Base-by-base conservation (phyloP, 2,888 invertebrate genomes). In the Agrochola circellaris region DNA sequence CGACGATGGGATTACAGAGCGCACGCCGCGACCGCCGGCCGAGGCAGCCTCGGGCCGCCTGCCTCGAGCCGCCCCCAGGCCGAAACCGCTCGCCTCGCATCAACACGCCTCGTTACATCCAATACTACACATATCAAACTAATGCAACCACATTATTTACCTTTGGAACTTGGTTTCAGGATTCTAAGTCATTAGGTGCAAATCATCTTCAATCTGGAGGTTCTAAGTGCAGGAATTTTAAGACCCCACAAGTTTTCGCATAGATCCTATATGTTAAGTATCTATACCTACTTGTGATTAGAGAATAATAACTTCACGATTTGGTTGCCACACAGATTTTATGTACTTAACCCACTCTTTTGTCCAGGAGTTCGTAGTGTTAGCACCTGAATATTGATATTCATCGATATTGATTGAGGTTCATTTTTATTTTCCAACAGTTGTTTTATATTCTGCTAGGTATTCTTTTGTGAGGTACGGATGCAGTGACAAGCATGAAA, bases 1-100 rank as follows among this genome's bases (percentile, higher is more conserved):
- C 95, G 94, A 87, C 94, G 88, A 94, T 95, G 95, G 95, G 95
- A 96, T 96, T 96, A 96, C 96, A 95, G 95, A 93, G 93, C 91
- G 91, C 90, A 90, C 90, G 92, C 93, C 93, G 92, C 90, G 85
- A 83, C 87, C 88, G 87, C 87, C 81, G 84, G 80, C 79, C 64
- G 78, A 77, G 85, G 85, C 78, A 75, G 81, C 75, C 87, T 79
- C 79, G 75, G 79, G 84, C 87, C 85, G 82, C 87, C 82, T 79
- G 84, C 78, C 87, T 79, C 79, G 83, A 68, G 82, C 74, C 78
- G 76, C 88, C 82, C 56, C 76, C 42, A 54, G 87, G 77, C 78
- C 87, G 83, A 82, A 54, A 84, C 80, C 78, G 75, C 87, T 80
- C 81, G 83, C 79, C 87, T 84, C 87, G 89, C 90, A 89, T 87